Evolutionary conservation across 1,140 invertebrate species (phyloP).

Genomic region (Idris sp.): DNA sequence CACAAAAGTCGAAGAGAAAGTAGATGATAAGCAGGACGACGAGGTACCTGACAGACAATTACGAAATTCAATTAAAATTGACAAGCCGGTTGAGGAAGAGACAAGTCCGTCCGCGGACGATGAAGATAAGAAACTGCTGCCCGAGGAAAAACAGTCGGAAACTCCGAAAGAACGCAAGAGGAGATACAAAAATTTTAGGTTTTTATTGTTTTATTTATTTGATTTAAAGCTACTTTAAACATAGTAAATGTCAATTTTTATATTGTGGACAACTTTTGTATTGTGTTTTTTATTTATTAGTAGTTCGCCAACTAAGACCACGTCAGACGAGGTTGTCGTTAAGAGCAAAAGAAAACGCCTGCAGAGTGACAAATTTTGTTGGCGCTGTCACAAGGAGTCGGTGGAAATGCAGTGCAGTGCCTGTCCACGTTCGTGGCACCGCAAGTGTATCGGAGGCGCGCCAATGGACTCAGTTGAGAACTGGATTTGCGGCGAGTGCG

Average conservation of each 20-base stretch:
- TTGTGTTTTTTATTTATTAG: constrained; percentile 26
- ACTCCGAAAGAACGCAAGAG: constrained; percentile 39
- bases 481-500: constrained; percentile 94
- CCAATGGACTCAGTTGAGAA: constrained; percentile 79
- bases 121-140: constrained; percentile 21
- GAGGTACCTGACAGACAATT: constrained; percentile 21
- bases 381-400: constrained; percentile 89
- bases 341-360: constrained; percentile 38
- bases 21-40: background rate
- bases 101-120: constrained; percentile 15
- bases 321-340: constrained; percentile 14
- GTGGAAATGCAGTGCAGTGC: constrained; percentile 84
- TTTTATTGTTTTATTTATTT: background rate
- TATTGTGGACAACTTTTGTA: background rate
- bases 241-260: background rate
- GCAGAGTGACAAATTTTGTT: constrained; percentile 88
- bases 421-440: constrained; percentile 92
- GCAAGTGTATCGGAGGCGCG: constrained; percentile 83
- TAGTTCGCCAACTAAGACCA: constrained; percentile 21
- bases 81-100: constrained; percentile 16
- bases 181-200: constrained; percentile 44
- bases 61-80: constrained; percentile 21
- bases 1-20: background rate
- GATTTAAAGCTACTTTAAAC: background rate
- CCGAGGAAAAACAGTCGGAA: constrained; percentile 31